Evolutionary conservation across 2,888 invertebrate species (phyloP), one percentile per base, ranked within the genome.

Genomic region (Drosophila antonietae): DNA sequence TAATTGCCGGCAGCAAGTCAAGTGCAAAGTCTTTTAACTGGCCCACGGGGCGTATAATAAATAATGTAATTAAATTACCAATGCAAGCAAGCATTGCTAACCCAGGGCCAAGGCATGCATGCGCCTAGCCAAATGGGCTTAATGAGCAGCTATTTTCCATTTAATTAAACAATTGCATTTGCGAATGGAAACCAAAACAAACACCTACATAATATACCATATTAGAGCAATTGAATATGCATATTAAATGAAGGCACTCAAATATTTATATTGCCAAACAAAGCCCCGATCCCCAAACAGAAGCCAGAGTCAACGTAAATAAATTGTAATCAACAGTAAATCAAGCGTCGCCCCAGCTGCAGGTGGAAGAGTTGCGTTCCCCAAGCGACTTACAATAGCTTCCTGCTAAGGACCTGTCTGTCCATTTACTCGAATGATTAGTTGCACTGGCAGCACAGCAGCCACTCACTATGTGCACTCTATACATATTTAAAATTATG

Each of bases 241-340:
- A 71, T 64, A 67, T 65, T 69, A 61, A 67, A 64, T 65, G 51
- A 57, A 72, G 41, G 47, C 47, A 35, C 15, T 67, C 35, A n/a
- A 20, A 39, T 80, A 70, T 59, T 80, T 75, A 77, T 75, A 46
- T 69, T 60, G 28, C 55, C 35, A 77, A 67, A 56, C 58, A 73
- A 64, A 51, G 57, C 53, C 58, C 67, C 74, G 73, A 69, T 75
- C 72, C 72, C 63, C 55, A 39, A 41, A 7, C n/a, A 14, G 39
- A 2, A 20, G 20, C 3, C 47, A 1, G 47, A 47, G 6, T 76
- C 72, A 67, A 56, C 62, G 65, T 63, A 80, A 81, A 82, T 86
- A 78, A 79, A 76, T 76, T 89, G 88, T 75, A 81, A 90, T 84
- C 83, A 90, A 74, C 75, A 81, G 84, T 88, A 87, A 88, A 89